Evolutionary conservation across 1,140 invertebrate species (phyloP).

Genomic region (Pentalonia nigronervosa): DNA sequence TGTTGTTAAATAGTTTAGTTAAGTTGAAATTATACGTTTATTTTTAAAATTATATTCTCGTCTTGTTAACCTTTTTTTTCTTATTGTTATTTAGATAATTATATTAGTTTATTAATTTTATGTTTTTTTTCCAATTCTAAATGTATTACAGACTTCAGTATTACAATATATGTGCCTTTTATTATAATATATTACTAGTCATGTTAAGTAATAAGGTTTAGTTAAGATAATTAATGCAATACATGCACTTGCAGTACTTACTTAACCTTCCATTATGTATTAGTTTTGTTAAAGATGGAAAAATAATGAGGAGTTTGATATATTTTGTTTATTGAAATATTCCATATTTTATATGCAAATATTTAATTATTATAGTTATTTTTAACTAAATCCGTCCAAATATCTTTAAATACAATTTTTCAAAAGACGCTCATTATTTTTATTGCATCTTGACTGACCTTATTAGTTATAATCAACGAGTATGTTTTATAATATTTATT

Average conservation of each 20-base stretch:
- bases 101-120: conserved; percentile 25
- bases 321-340: not conserved
- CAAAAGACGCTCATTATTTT: not conserved
- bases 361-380: not conserved
- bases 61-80: conserved; percentile 18
- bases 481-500: conserved; percentile 23
- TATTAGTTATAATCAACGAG: not conserved
- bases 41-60: conserved; percentile 28
- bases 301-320: not conserved
- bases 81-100: conserved; percentile 34
- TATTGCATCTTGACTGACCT: not conserved
- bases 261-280: not conserved
- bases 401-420: not conserved
- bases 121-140: not conserved
- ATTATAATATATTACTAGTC: conserved; percentile 46
- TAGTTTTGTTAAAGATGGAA: not conserved
- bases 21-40: not conserved
- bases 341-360: not conserved
- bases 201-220: conserved; percentile 39
- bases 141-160: not conserved
- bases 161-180: conserved; percentile 47
- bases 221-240: not conserved
- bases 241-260: not conserved
- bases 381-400: not conserved
- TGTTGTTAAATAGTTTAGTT: conserved; percentile 46